Evolutionary conservation across 2,888 invertebrate species (phyloP).

Genomic region (Heliconius erato): DNA sequence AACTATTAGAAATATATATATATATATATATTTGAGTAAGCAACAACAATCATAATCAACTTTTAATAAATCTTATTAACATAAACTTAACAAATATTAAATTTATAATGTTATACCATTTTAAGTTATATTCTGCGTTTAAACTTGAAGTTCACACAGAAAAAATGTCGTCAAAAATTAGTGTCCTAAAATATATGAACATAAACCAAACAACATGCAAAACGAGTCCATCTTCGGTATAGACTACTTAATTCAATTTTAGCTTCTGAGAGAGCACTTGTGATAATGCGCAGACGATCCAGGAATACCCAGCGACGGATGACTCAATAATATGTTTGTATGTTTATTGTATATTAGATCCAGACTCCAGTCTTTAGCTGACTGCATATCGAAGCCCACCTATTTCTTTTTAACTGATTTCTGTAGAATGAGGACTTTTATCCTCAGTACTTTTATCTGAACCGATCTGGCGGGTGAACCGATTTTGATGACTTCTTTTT

Average conservation of each 20-base stretch:
- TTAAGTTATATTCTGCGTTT: not conserved
- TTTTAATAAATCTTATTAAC: not conserved
- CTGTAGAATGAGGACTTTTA: no score
- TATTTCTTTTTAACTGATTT: no score
- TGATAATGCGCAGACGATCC: slow-evolving; percentile 78
- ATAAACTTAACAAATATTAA: not conserved
- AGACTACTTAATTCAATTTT: slow-evolving; percentile 18
- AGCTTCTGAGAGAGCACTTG: slow-evolving; percentile 57
- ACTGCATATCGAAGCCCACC: not conserved
- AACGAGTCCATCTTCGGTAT: not conserved
- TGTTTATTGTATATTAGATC: slow-evolving; percentile 32
- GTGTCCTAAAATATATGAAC: not conserved
- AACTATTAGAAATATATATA: not conserved
- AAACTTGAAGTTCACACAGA: not conserved
- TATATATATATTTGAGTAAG: no score
- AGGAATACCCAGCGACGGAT: slow-evolving; percentile 71
- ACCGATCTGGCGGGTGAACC: no score
- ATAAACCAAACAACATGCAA: not conserved
- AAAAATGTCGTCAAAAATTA: not conserved
- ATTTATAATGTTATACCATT: not conserved
- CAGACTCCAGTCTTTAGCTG: not conserved
- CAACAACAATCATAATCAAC: not conserved
- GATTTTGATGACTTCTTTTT: no score
- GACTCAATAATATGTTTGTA: slow-evolving; percentile 64
- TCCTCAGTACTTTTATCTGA: no score